phyloP scores from a whole-genome alignment of 2,797 vertebrate genomes.

The Jordanella pulchra region DNA sequence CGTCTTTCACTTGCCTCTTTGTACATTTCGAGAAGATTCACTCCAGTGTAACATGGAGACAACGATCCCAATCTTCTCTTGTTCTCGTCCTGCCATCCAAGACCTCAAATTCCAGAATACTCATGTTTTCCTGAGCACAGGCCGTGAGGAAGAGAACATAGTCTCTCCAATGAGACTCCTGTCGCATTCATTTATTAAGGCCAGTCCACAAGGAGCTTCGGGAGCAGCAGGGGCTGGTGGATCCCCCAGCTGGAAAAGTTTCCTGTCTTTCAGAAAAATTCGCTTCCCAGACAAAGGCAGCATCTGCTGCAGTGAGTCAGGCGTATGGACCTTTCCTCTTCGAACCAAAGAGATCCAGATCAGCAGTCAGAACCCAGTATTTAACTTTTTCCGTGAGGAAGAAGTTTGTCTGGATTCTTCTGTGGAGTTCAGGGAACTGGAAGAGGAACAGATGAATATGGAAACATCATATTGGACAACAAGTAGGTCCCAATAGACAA shows the following conservation, averaged over 20 bases:
- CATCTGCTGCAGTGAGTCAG: conserved; percentile 60
- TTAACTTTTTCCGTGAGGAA: conserved; percentile 9
- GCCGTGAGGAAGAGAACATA: conserved; percentile 22
- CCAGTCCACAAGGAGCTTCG: conserved; percentile 29
- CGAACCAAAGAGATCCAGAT: conserved; percentile 24
- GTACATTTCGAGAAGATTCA: conserved; percentile 62
- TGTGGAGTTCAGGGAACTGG: conserved; percentile 38
- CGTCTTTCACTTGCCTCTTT: conserved; percentile 81
- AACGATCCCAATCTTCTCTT: conserved; percentile 79
- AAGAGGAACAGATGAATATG: conserved; percentile 42
- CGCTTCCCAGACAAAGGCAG: conserved; percentile 61
- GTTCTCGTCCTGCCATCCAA: conserved; percentile 61
- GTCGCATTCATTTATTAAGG: conserved; percentile 42
- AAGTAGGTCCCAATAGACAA: conserved; percentile 44
- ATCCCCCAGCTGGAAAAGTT: conserved; percentile 61
- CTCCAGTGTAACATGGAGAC: conserved; percentile 33
- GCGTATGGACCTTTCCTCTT: conserved; percentile 53
- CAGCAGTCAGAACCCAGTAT: conserved; percentile 9
- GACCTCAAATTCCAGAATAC: conserved; percentile 83
- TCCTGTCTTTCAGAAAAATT: conserved; percentile 61
- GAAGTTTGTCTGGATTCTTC: conserved; percentile 3
- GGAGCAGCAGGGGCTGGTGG: conserved; percentile 60
- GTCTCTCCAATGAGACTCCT: conserved; percentile 51
- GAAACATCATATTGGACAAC: conserved; percentile 28
- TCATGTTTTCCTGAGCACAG: conserved; percentile 68